Conservation (phyloP, 2,797 vertebrate genomes). For the Mareca strepera region DNA sequence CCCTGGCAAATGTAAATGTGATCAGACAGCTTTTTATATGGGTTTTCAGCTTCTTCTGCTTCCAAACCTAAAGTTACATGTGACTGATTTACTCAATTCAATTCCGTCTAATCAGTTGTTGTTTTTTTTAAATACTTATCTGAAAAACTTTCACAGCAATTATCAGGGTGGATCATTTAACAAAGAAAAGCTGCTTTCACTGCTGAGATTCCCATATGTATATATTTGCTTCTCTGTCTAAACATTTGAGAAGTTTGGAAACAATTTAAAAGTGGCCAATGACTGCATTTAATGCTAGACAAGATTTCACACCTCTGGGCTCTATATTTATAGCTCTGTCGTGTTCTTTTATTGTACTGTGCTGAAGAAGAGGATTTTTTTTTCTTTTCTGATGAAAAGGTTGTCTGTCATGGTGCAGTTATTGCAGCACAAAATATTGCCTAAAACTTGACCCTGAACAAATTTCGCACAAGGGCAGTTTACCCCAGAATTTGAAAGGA, state of each 20-base stretch:
- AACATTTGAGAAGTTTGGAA: neutral
- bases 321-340: constrained; percentile 38
- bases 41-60: neutral
- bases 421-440: constrained; percentile 49
- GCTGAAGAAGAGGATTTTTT: constrained; percentile 27
- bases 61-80: neutral
- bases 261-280: neutral
- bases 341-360: constrained; percentile 31
- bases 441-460: constrained; percentile 52
- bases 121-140: neutral
- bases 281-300: neutral
- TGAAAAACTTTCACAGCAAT: neutral
- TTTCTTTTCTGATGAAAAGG: constrained; percentile 9
- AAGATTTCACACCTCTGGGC: neutral
- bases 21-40: neutral
- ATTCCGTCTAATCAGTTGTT: neutral
- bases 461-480: constrained; percentile 24
- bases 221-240: neutral
- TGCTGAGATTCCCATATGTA: neutral
- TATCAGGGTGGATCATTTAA: neutral
- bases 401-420: constrained; percentile 31
- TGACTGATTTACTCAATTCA: neutral
- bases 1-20: neutral
- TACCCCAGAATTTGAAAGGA: constrained; percentile 14
- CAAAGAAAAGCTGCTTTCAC: neutral